Evolutionary conservation across 2,113 vertebrate species (phyloP), one percentile per base, ranked within the genome.

Genomic region (Pituophis catenifer): DNA sequence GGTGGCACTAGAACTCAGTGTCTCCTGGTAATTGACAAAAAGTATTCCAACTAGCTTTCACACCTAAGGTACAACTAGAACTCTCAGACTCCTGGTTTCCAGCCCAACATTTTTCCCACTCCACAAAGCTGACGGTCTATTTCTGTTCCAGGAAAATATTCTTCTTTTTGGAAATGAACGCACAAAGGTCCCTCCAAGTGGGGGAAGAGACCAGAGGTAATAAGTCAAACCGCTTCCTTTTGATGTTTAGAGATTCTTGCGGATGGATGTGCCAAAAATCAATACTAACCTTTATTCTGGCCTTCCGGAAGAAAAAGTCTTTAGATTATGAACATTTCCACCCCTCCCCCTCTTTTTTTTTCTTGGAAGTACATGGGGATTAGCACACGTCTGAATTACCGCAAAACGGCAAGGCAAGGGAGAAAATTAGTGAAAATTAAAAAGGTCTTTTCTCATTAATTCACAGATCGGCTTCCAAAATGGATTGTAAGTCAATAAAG

Each of bases 341-440:
- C 5, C 2, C 5, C 12, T 0, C 5, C 0, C 29, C 17, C 48
- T 4, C 6, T 1, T 1, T 1, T 50, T 50, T 50, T 24, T 24
- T 59, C 2, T 17, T 33, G 29, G 29, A 70, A n/a, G 21, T 38
- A 26, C 62, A 8, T 2, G 58, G 55, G 70, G 53, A 85, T 93
- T 89, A 92, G 81, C 21, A 44, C 53, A 13, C 11, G 8, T 89
- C 15, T 81, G 92, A 89, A 29, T 85, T 70, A 85, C 88, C 33
- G 33, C 62, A 52, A 53, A 59, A 23, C 17, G 26, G 62, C 1
- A 38, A 48, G 88, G 26, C 33, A 44, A 12, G 21, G 38, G 62
- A 5, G 26, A 44, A 87, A 89, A 93, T 58, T 50, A 85, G 65
- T 70, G 53, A 13, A 89, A 89, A 93, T 93, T 89, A 93, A 93